phyloP scores from a whole-genome alignment of 1,140 invertebrate genomes.

The Diploscapter pachys region DNA sequence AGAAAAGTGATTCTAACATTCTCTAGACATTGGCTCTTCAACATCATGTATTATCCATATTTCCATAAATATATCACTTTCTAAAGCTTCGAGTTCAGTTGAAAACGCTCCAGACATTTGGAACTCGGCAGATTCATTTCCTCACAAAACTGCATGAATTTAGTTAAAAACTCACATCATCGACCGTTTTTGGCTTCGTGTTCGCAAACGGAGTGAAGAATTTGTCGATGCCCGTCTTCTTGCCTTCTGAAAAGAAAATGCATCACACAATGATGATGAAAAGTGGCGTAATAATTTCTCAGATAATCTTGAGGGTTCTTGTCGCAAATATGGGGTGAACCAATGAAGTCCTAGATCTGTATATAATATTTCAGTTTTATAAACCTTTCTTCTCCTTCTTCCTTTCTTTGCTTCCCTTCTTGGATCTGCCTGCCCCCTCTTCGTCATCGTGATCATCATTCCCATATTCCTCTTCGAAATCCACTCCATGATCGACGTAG shows the following conservation, averaged over 20 bases:
- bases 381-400: slow-evolving; percentile 22
- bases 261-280: too few species aligned
- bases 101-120: too few species aligned
- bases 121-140: too few species aligned
- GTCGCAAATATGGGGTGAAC: too few species aligned
- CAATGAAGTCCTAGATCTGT: not conserved
- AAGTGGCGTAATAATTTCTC: too few species aligned
- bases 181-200: slow-evolving; percentile 9
- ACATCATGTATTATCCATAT: too few species aligned
- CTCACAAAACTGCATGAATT: too few species aligned
- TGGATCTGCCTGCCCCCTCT: not conserved
- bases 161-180: slow-evolving; percentile 7
- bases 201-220: slow-evolving; percentile 11
- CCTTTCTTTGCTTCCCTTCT: not conserved
- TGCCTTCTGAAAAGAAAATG: not conserved
- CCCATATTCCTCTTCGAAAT: slow-evolving; percentile 28
- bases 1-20: too few species aligned
- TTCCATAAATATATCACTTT: too few species aligned
- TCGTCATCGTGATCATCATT: slow-evolving; percentile 6
- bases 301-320: too few species aligned
- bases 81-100: too few species aligned
- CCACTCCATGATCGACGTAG: slow-evolving; percentile 27
- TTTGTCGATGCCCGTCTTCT: slow-evolving; percentile 25
- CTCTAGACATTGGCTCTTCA: too few species aligned
- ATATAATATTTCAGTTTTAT: not conserved